Evolutionary conservation across 2,113 vertebrate species (phyloP), one percentile per base, ranked within the genome.

Genomic region (Aegotheles bennettii): DNA sequence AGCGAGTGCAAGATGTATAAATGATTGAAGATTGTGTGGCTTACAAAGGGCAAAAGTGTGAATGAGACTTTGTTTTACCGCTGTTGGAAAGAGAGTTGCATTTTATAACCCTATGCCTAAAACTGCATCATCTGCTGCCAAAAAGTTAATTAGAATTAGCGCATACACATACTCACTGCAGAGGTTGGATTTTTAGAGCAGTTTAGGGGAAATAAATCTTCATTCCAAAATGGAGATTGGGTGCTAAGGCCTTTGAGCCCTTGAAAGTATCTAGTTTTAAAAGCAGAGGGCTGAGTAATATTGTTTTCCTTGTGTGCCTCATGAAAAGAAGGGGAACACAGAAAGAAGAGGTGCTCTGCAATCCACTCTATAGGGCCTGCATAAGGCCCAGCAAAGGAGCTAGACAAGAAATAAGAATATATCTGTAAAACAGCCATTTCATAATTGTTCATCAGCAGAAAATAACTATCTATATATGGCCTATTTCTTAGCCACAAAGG

Each of bases 31-130:
- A 92, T 50, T 85, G 94, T 90, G 89, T 93, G 95, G 68, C 71
- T 97, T 97, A 93, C 94, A 97, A 97, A 97, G 96, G 96, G 90
- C 96, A 95, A 75, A 86, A 94, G 86, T 95, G 95, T 92, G 85
- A 96, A 92, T 87, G 95, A 95, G 91, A 67, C 85, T 96, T 91
- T 97, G 73, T 28, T 96, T 91, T 89, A 79, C 64, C 94, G 93
- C 57, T 87, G 11, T 77, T 93, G 73, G 78, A 94, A 85, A 75
- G 21, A 79, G 60, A 69, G 50, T 67, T 91, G 63, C 78, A 68
- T 89, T 96, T 90, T 93, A 64, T 84, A 94, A 65, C 35, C 24
- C 29, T 35, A 2, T 57, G 57, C 25, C 64, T 96, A 78, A 79
- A 93, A 74, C n/a, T 11, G 29, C 75, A 89, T 93, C 28, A 79